Base-by-base conservation (phyloP, 35 echinoderm and acorn worm genomes). In the Apostichopus californicus region DNA sequence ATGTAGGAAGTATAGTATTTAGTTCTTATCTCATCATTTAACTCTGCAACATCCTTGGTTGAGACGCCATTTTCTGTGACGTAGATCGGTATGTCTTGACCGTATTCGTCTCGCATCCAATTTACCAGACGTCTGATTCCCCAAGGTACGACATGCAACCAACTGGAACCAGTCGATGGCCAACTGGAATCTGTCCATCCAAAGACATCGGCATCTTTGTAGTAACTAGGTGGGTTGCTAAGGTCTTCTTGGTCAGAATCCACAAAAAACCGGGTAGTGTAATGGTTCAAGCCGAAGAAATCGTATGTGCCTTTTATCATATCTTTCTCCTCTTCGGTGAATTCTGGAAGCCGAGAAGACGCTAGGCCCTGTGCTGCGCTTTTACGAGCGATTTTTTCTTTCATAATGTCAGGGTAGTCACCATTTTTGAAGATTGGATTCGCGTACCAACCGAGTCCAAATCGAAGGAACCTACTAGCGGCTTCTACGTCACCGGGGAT, bases 41-140 rank as follows among this genome's bases (percentile, higher is more conserved):
- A 73, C 1, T 96, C 89, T 26, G 72, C 79, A 3, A 92, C 82
- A 56, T 94, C 95, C 11, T n/a, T 59, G 6, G 92, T 94, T 18
- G 95, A 96, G 53, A 96, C 89, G 52, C 95, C 95, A 63, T 96
- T 96, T 90, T 96, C 95, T 15, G 95, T 96, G 86, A 96, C 90
- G 87, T 96, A 96, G 84, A 96, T 96, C 20, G 83, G 89, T 54
- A 94, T 55, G 9, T 83, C 87, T 5, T 61, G 7, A 7, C 77
- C 81, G 68, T 96, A 96, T n/a, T 96, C 95, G 46, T 96, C 90
- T 20, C 80, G 11, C 34, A 96, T 92, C 95, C 95, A 94, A 8
- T 88, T 70, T 25, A 96, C 25, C 25, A 94, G 54, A 9, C 80
- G 60, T 54, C 93, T 70, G 10, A 94, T 25, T 78, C 93, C 93